Conservation (phyloP, 2,113 vertebrate genomes). For the Apodemus sylvaticus region DNA sequence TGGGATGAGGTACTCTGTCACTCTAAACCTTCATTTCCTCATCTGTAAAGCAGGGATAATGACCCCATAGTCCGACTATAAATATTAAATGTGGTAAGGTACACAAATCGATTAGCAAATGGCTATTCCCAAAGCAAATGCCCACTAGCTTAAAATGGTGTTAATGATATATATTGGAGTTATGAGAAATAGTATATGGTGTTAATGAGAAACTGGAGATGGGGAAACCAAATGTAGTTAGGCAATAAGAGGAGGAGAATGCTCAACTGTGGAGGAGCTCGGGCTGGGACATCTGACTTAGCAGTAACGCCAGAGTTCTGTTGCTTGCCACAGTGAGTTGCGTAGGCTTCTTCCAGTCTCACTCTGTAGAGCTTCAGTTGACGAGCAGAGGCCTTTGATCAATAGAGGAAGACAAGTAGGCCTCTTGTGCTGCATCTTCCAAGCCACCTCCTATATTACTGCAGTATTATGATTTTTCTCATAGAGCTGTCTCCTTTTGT, state of each 20-base stretch:
- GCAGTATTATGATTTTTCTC: constrained; percentile 9
- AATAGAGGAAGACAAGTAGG: background rate
- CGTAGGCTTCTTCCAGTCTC: background rate
- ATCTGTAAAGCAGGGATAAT: constrained; percentile 36
- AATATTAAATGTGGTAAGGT: constrained; percentile 40
- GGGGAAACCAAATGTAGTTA: constrained; percentile 24
- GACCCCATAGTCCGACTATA: background rate
- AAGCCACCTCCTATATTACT: background rate
- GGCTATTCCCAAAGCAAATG: background rate
- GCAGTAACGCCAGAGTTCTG: background rate
- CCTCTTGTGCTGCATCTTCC: background rate
- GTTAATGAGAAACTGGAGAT: background rate
- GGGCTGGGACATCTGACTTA: background rate
- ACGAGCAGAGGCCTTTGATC: constrained; percentile 1
- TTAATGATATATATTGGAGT: background rate
- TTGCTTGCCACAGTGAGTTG: background rate
- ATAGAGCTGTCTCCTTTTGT: background rate
- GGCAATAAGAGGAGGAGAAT: background rate
- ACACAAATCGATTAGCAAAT: constrained; percentile 45
- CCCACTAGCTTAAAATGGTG: constrained; percentile 34
- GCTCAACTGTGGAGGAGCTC: background rate
- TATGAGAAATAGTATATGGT: background rate
- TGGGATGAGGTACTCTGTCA: constrained; percentile 6
- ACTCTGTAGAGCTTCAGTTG: background rate
- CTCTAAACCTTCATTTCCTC: background rate